Base-by-base conservation (phyloP, 2,888 invertebrate genomes). In the Metellina segmentata region DNA sequence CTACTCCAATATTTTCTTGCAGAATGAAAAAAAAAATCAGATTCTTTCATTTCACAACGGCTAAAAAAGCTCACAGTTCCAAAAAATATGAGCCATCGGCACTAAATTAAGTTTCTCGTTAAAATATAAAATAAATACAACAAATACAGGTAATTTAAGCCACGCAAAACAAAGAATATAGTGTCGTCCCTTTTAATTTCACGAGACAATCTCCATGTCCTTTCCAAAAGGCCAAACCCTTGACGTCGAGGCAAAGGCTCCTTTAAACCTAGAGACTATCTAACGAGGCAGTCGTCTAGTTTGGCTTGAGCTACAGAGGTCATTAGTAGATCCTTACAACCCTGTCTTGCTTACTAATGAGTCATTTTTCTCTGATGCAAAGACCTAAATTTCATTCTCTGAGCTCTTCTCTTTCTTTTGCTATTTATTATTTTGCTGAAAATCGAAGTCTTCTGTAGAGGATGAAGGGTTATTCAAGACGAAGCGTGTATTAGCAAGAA, bases 341-440 rank as follows among this genome's bases (percentile, higher is more conserved):
- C 52, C 16, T 53, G 53, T 72, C 52, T 78, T 72, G 89, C 78
- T 90, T 85, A 78, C 78, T 90, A 90, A 90, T 90, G 89, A 90
- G 83, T 70, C 78, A 71, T 71, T 72, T 78, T 90, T 61, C 61
- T 61, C 61, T 5, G 61, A 9, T 16, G 7, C 61, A 61, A 16
- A 61, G 61, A 61, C 61, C 61, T 61, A 61, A 61, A 61, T 61
- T 61, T 61, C 61, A 61, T 61, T 61, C 34, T 34, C 61, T 61
- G 61, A 16, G 61, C 61, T 34, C 16, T 61, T 61, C 16, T 61
- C 16, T 8, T 61, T 9, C 61, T 61, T 61, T 61, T 61, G 61
- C 9, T 61, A 0, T 5, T 34, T 34, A 34, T 34, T 9, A 9
- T 16, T 11, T 8, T 6, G 11, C 16, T 61, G 61, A 8, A 61